Evolutionary conservation across 2,888 invertebrate genomes (phyloP).

Genomic region (Empis livida): DNA sequence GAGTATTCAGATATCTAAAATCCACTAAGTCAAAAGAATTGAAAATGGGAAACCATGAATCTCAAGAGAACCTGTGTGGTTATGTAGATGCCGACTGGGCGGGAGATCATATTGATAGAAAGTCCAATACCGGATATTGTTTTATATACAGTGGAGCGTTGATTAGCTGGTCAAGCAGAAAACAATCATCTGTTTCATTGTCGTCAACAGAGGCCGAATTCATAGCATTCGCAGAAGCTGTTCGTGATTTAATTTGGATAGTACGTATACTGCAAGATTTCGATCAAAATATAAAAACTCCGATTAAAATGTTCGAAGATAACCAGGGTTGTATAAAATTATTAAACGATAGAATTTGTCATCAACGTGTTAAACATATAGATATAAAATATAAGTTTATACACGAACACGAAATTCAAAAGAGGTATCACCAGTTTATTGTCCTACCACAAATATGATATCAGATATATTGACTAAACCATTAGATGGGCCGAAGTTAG

Average conservation of each 20-base stretch:
- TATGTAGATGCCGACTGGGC: constrained; percentile 17
- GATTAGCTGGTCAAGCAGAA: constrained; percentile 16
- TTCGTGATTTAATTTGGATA: background rate
- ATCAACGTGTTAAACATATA: background rate
- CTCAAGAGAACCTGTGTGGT: background rate
- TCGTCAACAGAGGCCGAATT: background rate
- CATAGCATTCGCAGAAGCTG: background rate
- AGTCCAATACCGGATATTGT: constrained; percentile 19
- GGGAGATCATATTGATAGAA: constrained; percentile 14
- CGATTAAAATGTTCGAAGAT: no score
- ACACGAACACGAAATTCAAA: background rate
- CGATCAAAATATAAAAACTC: no score
- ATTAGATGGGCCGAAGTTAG: background rate
- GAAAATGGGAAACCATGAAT: no score
- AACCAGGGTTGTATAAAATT: background rate
- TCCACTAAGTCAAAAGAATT: no score
- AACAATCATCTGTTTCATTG: constrained; percentile 10
- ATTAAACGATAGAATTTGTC: background rate
- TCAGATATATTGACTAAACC: constrained; percentile 1
- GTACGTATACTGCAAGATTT: no score
- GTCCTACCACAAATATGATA: background rate
- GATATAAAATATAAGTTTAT: background rate
- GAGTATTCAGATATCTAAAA: no score
- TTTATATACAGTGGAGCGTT: constrained; percentile 4
- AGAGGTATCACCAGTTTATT: background rate